These are phyloP conservation scores for Panopea generosa DNA, from an alignment of 2,888 invertebrate species.

Conservation along the genomic window DNA sequence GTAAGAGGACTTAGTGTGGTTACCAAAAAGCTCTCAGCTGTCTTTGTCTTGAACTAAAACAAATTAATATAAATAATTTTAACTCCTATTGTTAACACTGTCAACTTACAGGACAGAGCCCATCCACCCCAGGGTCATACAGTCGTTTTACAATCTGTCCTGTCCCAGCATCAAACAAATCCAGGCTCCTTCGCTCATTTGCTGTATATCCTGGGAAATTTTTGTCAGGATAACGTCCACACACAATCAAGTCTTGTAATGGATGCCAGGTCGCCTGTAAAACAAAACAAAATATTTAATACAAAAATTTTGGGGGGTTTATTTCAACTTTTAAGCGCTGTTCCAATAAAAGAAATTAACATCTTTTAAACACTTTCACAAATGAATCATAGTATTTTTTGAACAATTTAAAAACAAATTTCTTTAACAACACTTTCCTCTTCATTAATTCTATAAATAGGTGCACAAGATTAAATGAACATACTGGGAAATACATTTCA, in stretches of 20 bases:
- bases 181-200: conserved; percentile 82
- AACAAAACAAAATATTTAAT: conserved; percentile 1
- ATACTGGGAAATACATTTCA: no score
- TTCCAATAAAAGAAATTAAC: no score
- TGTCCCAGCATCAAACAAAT: conserved; percentile 83
- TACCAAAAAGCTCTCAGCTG: no score
- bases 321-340: no score
- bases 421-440: no score
- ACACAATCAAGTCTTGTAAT: conserved; percentile 84
- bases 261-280: conserved; percentile 86
- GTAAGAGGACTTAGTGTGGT: no score
- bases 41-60: background rate
- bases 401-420: no score
- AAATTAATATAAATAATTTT: no score
- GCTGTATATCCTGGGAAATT: conserved; percentile 74
- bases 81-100: background rate
- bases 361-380: background rate
- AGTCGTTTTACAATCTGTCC: conserved; percentile 79
- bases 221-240: conserved; percentile 85
- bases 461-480: no score
- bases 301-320: no score
- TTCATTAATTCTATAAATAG: no score
- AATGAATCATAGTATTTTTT: conserved; percentile 1
- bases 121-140: conserved; percentile 69
- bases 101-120: conserved; percentile 75